phyloP scores from a whole-genome alignment of 2,797 vertebrate species.

The Urosaurus nigricauda region DNA sequence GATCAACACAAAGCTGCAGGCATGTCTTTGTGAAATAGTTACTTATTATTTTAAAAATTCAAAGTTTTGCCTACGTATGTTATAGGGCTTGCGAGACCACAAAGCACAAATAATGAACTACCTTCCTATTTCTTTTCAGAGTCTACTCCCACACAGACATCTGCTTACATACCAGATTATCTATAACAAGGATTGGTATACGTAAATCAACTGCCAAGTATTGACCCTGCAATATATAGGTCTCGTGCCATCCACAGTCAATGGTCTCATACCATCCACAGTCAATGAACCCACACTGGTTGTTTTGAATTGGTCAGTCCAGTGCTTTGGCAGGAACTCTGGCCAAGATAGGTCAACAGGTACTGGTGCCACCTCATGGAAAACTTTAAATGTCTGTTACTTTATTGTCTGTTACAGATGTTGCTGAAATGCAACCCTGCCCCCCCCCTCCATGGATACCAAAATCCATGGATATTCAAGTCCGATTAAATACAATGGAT shows the following conservation, averaged over 20 bases:
- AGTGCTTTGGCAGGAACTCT: background rate
- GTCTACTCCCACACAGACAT: background rate
- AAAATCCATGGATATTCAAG: too few relatives aligned
- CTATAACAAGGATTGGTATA: background rate
- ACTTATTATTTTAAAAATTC: background rate
- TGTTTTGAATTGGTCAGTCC: background rate
- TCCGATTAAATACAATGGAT: too few relatives aligned
- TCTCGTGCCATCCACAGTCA: background rate
- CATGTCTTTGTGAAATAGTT: background rate
- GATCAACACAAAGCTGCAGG: background rate
- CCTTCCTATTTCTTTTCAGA: background rate
- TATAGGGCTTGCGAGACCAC: background rate
- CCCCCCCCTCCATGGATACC: too few relatives aligned
- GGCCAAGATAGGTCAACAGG: background rate
- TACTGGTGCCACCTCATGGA: background rate
- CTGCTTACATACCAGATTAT: background rate
- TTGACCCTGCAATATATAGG: background rate
- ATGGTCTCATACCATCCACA: background rate
- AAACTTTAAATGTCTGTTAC: background rate
- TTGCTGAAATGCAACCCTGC: too few relatives aligned
- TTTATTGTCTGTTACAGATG: background rate
- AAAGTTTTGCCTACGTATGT: background rate
- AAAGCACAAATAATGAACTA: background rate
- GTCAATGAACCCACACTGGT: background rate
- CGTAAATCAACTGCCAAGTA: too few relatives aligned